Evolutionary conservation across 2,888 invertebrate genomes (phyloP).

Genomic region (Lasius fuliginosus): DNA sequence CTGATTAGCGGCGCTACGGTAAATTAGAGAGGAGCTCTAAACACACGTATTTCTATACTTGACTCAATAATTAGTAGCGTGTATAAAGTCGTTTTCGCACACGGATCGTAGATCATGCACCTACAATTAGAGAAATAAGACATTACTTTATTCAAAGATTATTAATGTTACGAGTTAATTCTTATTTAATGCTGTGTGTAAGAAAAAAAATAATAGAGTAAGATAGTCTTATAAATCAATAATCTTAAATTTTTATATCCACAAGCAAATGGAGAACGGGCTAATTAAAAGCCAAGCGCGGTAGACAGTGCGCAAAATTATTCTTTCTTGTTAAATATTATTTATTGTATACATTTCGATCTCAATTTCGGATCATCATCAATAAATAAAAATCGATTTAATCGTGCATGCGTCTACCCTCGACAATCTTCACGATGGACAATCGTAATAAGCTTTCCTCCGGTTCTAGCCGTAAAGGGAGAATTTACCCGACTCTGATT

Average conservation of each 20-base stretch:
- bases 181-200: background rate
- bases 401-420: no score
- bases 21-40: constrained; percentile 61
- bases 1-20: constrained; percentile 61
- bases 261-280: no score
- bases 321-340: no score
- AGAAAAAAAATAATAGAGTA: constrained; percentile 6
- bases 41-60: constrained; percentile 26
- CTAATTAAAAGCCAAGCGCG: no score
- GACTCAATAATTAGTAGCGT: background rate
- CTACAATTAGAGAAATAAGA: background rate
- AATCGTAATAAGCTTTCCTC: no score
- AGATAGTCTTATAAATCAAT: background rate
- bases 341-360: no score
- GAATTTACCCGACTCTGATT: no score
- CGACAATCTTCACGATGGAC: no score
- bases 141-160: background rate
- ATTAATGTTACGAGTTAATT: background rate
- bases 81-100: background rate
- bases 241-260: background rate
- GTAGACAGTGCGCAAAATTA: no score
- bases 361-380: no score
- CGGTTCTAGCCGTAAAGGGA: no score
- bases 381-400: no score
- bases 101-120: background rate